A percentile compares a stretch with the other conserved stretches of the same genome.
Evolutionary conservation across 2,797 vertebrate species (phyloP).

Genomic region (Gadopsis marmoratus): DNA sequence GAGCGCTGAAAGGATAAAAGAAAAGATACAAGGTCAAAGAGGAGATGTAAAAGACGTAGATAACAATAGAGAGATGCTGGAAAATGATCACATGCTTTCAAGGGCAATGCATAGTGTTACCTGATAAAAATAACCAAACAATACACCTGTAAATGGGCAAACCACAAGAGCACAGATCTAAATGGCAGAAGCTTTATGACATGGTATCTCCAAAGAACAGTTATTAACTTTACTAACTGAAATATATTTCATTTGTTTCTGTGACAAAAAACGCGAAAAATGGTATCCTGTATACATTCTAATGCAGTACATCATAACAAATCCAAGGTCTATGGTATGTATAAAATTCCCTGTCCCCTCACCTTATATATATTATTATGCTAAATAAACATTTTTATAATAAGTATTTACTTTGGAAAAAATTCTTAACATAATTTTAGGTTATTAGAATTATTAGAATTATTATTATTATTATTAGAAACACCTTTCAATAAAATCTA

Average conservation of each 20-base stretch:
- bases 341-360: background rate
- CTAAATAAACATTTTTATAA: background rate
- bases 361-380: background rate
- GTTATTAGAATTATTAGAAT: too few relatives aligned
- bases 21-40: slow-evolving; percentile 41
- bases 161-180: background rate
- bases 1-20: slow-evolving; percentile 51
- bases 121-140: background rate
- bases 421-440: background rate
- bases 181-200: background rate
- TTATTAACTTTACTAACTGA: slow-evolving; percentile 8
- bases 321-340: background rate
- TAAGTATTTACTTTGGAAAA: background rate
- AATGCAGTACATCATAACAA: slow-evolving; percentile 2
- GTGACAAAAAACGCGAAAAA: slow-evolving; percentile 1
- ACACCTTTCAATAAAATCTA: slow-evolving; percentile 11
- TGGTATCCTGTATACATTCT: background rate
- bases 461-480: too few relatives aligned
- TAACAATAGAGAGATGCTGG: slow-evolving; percentile 23
- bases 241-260: slow-evolving; percentile 22
- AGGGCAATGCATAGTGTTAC: slow-evolving; percentile 3
- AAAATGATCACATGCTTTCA: slow-evolving; percentile 26
- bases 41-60: slow-evolving; percentile 29
- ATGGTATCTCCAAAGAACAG: slow-evolving; percentile 1
- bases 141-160: slow-evolving; percentile 3